These are phyloP conservation scores for Phalacrocorax brasilianus DNA, from an alignment of 2,113 vertebrate species.

Conservation along the genomic window DNA sequence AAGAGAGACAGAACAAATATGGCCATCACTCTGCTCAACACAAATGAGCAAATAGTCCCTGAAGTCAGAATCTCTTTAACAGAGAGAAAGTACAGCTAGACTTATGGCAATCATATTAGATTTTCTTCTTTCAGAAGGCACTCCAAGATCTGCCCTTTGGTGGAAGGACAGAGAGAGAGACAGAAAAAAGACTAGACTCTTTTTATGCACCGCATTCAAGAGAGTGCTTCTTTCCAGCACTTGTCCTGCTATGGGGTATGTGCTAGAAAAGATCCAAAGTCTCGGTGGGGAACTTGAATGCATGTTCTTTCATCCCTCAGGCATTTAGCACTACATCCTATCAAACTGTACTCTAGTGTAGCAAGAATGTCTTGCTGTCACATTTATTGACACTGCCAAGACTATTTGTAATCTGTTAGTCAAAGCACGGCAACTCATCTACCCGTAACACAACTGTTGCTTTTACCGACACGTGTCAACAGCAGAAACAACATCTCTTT, in stretches of 20 bases:
- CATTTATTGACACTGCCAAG: constrained; percentile 29
- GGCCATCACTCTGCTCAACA: not conserved
- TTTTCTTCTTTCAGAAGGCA: not conserved
- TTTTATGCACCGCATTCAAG: not conserved
- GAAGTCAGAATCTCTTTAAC: not conserved
- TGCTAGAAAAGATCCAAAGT: not conserved
- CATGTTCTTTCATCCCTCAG: not conserved
- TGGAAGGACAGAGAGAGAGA: not conserved
- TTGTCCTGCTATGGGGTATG: not conserved
- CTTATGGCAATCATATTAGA: not conserved
- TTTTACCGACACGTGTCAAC: not conserved
- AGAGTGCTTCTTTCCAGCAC: not conserved
- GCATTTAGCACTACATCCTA: not conserved
- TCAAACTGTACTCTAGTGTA: not conserved
- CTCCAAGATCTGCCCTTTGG: not conserved
- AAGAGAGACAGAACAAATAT: not conserved
- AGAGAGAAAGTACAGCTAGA: not conserved
- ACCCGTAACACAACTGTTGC: not conserved
- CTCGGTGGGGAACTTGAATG: not conserved
- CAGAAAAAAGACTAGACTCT: not conserved
- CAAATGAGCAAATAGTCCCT: not conserved
- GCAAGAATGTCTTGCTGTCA: constrained; percentile 2
- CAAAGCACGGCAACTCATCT: constrained; percentile 13
- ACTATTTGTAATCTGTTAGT: constrained; percentile 13
- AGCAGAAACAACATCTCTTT: not conserved